Percentiles rank a stretch among this genome's conserved stretches.
Evolutionary conservation across 1,140 invertebrate species (phyloP).

Genomic region (Macrocentrus cingulum): DNA sequence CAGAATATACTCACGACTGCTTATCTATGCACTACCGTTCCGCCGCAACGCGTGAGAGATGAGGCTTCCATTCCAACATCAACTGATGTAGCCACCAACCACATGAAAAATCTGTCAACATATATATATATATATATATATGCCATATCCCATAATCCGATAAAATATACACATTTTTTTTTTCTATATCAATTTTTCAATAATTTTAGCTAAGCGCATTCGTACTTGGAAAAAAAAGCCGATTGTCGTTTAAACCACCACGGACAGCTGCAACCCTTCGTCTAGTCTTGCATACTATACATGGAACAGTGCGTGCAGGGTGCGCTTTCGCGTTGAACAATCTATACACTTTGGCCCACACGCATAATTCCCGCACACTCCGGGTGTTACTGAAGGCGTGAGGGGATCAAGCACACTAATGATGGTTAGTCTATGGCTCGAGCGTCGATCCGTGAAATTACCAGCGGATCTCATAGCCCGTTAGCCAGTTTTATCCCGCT

Average conservation of each 20-base stretch:
- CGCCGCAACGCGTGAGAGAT: conserved; percentile 23
- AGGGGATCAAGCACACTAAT: conserved; percentile 22
- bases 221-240: no score
- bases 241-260: conserved; percentile 5
- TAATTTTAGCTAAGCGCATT: no score
- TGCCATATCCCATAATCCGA: no score
- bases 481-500: conserved; percentile 23
- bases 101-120: no score
- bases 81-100: no score
- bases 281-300: neutral
- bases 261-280: conserved; percentile 1
- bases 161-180: no score
- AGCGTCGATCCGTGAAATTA: conserved; percentile 52
- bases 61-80: neutral
- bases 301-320: no score
- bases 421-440: conserved; percentile 42
- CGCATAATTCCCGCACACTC: neutral
- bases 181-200: no score
- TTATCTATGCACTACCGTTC: conserved; percentile 29
- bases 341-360: neutral
- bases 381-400: conserved; percentile 1
- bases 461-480: conserved; percentile 28
- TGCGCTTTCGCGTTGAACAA: neutral
- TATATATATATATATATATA: no score
- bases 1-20: conserved; percentile 24